Conservation (phyloP, 1,140 invertebrate genomes). For the Drosophila repletoides region DNA sequence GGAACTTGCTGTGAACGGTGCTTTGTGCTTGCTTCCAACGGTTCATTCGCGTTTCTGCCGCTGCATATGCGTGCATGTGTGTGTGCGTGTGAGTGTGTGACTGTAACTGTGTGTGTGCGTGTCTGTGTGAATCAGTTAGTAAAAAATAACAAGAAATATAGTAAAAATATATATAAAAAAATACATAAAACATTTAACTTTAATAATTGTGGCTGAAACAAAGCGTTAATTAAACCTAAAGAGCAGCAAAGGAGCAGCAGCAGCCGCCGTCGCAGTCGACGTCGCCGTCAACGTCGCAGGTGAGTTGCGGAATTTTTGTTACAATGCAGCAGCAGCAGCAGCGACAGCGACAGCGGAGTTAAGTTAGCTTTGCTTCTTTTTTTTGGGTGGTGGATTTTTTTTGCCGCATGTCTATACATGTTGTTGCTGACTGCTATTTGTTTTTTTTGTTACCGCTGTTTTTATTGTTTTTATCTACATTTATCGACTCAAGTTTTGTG, state of each 20-base stretch:
- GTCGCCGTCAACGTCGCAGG: constrained; percentile 28
- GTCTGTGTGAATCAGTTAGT: constrained; percentile 40
- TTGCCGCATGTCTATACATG: constrained; percentile 37
- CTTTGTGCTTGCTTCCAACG: constrained; percentile 44
- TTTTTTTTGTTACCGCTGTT: constrained; percentile 13
- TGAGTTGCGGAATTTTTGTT: constrained; percentile 47
- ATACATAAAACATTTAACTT: constrained; percentile 33
- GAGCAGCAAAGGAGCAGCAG: constrained; percentile 5
- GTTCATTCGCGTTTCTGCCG: constrained; percentile 47
- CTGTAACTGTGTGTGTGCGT: constrained; percentile 21
- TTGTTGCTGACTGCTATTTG: constrained; percentile 9
- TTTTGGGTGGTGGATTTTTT: constrained; percentile 39
- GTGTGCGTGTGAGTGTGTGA: constrained; percentile 30
- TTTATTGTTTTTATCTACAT: constrained; percentile 19
- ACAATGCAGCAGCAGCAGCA: constrained; percentile 35
- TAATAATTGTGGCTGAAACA: constrained; percentile 42
- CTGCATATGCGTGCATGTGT: constrained; percentile 65
- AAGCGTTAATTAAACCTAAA: constrained; percentile 37
- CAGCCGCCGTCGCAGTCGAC: neutral
- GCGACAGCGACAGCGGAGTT: constrained; percentile 19
- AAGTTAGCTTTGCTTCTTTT: constrained; percentile 7
- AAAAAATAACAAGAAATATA: constrained; percentile 39
- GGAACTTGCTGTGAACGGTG: constrained; percentile 63
- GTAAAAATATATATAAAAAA: constrained; percentile 4
- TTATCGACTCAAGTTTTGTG: constrained; percentile 3